These are phyloP conservation scores for Reticulitermes lucifugus DNA, from an alignment of 2,888 invertebrate species.

Conservation along the genomic window DNA sequence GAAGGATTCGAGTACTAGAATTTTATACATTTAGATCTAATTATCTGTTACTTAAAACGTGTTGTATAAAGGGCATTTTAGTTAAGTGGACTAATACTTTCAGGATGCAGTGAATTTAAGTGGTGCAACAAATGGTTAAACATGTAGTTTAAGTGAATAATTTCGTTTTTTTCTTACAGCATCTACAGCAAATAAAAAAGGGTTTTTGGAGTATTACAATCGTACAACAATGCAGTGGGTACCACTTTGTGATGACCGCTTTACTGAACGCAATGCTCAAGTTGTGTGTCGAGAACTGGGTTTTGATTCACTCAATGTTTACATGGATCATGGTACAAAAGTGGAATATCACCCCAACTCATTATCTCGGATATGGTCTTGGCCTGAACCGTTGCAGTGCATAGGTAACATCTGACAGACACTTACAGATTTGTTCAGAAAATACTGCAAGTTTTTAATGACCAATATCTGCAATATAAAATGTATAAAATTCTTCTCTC, in stretches of 20 bases:
- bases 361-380: constrained; percentile 88
- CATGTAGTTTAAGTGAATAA: no score
- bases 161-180: not conserved
- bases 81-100: no score
- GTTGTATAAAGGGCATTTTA: no score
- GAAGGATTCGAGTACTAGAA: no score
- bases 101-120: no score
- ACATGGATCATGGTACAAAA: constrained; percentile 85
- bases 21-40: no score
- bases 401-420: constrained; percentile 57
- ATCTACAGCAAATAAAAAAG: constrained; percentile 66
- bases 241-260: constrained; percentile 94
- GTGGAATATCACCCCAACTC: constrained; percentile 92
- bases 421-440: no score
- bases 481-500: not conserved
- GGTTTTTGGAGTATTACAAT: constrained; percentile 96
- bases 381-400: constrained; percentile 91
- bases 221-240: constrained; percentile 96
- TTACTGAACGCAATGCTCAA: constrained; percentile 96
- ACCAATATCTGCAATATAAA: not conserved
- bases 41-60: no score
- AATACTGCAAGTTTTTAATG: no score
- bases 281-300: constrained; percentile 96
- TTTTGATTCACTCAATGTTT: constrained; percentile 88
- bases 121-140: no score